Base-by-base conservation (phyloP, 2,113 vertebrate genomes). In the Platysteira castanea region DNA sequence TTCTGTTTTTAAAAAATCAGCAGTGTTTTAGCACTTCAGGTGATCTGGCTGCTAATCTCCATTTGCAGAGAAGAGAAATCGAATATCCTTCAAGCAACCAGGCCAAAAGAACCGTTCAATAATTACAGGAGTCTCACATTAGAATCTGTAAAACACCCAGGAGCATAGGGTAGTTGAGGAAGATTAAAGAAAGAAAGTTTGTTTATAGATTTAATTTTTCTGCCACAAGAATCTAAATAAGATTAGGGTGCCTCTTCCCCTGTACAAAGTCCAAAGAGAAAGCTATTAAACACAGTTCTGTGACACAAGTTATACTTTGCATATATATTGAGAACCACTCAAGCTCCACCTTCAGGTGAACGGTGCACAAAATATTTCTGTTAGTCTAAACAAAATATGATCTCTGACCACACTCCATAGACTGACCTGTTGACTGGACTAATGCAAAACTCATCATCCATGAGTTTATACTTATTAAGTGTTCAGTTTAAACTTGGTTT, bases 181-280 rank as follows among this genome's bases (percentile, higher is more conserved):
- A 69, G 80, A 97, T 93, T 95, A 97, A 97, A 88, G 91, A 77
- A 74, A 89, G 54, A 56, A 91, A 93, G 89, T 97, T 98, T 97
- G 90, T 97, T 98, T 96, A 95, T 95, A 94, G 93, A 98, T 97
- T 97, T 98, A 46, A 86, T 91, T 97, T 97, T 84, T 98, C 83
- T 97, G 89, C 89, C 89, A 91, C 24, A 93, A 87, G 96, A 97
- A 97, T 97, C 92, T 93, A 93, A 97, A 96, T 95, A 96, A 93
- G 41, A 52, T 94, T 73, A 70, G 85, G 22, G 28, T n/a, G 3
- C 19, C 60, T 90, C 85, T 73, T 81, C 24, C 10, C 27, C 30
- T 47, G 5, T 37, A 37, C 44, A 85, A 95, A 93, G 59, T 60
- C 44, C 53, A 64, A 93, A 94, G 27, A 80, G 30, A 90, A 73